A percentile compares a stretch with the other conserved stretches of the same genome.
phyloP scores from a whole-genome alignment of 2,888 invertebrate genomes.

The Papilio elwesi region DNA sequence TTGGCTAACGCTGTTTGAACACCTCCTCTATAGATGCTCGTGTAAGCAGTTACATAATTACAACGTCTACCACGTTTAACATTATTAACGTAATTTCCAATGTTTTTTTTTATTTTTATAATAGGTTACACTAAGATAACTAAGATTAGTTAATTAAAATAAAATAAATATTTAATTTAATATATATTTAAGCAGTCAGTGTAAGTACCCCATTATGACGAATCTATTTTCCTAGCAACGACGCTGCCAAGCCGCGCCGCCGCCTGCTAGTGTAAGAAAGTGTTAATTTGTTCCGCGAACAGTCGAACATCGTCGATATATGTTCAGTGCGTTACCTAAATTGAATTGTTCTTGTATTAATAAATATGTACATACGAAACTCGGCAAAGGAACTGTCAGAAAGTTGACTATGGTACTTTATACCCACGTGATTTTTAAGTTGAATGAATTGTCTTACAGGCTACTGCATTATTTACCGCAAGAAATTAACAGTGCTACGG shows the following conservation, averaged over 20 bases:
- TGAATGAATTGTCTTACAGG: neutral
- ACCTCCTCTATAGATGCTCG: no score
- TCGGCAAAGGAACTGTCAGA: conserved; percentile 53
- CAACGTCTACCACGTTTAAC: no score
- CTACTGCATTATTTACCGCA: no score
- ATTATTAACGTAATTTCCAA: no score
- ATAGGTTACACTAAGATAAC: no score
- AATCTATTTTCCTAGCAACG: conserved; percentile 36
- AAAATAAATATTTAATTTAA: neutral
- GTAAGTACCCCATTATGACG: conserved; percentile 38
- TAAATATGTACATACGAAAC: conserved; percentile 61
- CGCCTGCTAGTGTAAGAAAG: conserved; percentile 52
- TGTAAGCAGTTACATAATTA: no score
- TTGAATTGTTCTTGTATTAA: conserved; percentile 69
- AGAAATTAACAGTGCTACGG: no score
- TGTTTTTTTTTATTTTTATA: no score
- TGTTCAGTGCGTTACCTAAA: conserved; percentile 58
- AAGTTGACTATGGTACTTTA: conserved; percentile 45
- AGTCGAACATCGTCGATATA: conserved; percentile 49
- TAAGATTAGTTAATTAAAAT: no score
- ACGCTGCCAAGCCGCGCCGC: conserved; percentile 49
- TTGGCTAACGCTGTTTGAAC: no score
- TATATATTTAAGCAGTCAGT: conserved; percentile 5
- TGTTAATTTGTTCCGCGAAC: conserved; percentile 64
- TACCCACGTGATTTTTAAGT: neutral